Evolutionary conservation across 2,113 vertebrate species (phyloP).

Genomic region (Macquaria ambigua): DNA sequence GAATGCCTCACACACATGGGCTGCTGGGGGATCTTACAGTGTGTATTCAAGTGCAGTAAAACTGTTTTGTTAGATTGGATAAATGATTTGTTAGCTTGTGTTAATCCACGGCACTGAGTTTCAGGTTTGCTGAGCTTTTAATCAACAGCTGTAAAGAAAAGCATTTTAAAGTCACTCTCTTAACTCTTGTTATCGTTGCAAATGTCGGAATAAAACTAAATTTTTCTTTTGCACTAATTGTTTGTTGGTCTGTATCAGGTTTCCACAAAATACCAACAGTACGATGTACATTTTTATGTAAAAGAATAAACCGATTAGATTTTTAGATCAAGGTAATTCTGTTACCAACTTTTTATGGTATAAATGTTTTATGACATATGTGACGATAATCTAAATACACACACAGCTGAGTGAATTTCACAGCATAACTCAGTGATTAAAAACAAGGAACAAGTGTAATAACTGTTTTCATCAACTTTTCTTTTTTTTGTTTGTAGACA

Average conservation of each 20-base stretch:
- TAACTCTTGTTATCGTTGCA: not conserved
- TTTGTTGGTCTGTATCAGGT: not conserved
- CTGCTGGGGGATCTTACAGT: not conserved
- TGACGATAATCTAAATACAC: no score
- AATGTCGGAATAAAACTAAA: not conserved
- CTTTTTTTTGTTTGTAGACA: not conserved
- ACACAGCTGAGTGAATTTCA: no score
- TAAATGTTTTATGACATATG: no score
- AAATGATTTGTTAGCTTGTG: not conserved
- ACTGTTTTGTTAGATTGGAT: not conserved
- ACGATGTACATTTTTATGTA: no score
- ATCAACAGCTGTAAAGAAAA: no score
- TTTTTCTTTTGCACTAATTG: not conserved
- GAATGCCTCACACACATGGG: slow-evolving; percentile 16
- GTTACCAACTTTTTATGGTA: no score
- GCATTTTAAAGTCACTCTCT: no score
- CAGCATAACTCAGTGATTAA: not conserved
- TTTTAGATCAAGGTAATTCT: no score
- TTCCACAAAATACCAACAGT: not conserved
- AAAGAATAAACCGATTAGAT: no score
- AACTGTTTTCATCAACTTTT: not conserved
- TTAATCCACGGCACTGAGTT: no score
- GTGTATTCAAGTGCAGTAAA: not conserved
- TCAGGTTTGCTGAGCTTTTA: no score
- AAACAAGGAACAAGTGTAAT: not conserved